These are phyloP conservation scores for Tenebrio molitor DNA, from an alignment of 1,140 invertebrate genomes.

Conservation along the genomic window DNA sequence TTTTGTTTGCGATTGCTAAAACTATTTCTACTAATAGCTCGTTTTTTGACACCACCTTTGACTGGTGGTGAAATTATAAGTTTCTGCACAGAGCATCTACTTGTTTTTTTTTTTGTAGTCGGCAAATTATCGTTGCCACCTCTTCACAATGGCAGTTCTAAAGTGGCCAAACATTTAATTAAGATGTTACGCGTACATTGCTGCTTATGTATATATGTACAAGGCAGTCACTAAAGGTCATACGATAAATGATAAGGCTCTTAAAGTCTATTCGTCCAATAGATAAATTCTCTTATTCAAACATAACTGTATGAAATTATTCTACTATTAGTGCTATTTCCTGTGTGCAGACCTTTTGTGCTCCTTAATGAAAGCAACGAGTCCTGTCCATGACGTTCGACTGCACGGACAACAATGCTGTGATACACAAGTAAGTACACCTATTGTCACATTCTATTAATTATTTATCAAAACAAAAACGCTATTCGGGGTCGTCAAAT, in stretches of 20 bases:
- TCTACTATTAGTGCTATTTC: constrained; percentile 36
- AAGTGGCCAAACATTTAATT: constrained; percentile 11
- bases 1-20: too few relatives aligned
- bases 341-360: constrained; percentile 39
- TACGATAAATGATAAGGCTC: constrained; percentile 47
- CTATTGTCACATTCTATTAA: constrained; percentile 17
- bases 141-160: too few relatives aligned
- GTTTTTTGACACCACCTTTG: too few relatives aligned
- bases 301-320: constrained; percentile 35
- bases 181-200: constrained; percentile 3
- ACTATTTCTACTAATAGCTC: too few relatives aligned
- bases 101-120: too few relatives aligned
- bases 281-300: constrained; percentile 38
- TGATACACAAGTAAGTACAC: constrained; percentile 39
- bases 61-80: too few relatives aligned
- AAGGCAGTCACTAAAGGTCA: constrained; percentile 42
- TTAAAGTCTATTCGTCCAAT: constrained; percentile 43
- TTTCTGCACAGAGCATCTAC: too few relatives aligned
- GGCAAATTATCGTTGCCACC: too few relatives aligned
- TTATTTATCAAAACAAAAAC: constrained; percentile 32
- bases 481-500: too few relatives aligned
- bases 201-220: constrained; percentile 24
- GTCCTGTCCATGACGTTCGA: constrained; percentile 36
- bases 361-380: constrained; percentile 36
- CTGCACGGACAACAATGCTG: constrained; percentile 33